Conservation (phyloP, 2,888 invertebrate genomes). For the Diplolepis rosae region DNA sequence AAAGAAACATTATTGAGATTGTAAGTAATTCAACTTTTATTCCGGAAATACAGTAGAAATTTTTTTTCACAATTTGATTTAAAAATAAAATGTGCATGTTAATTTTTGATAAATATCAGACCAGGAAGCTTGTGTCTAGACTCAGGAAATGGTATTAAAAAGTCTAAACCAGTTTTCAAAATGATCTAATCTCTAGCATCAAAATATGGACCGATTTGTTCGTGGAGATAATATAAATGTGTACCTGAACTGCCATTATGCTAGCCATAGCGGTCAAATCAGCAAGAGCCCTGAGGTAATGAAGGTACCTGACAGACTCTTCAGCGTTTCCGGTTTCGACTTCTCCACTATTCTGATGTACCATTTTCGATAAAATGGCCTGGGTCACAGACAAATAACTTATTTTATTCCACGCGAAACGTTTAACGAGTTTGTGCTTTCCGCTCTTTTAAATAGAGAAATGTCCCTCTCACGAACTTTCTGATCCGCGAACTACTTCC, state of each 20-base stretch:
- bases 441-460: background rate
- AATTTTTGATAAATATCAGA: too few relatives aligned
- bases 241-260: constrained; percentile 66
- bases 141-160: too few relatives aligned
- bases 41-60: too few relatives aligned
- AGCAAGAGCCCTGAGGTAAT: constrained; percentile 61
- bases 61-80: background rate
- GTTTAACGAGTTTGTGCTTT: constrained; percentile 11
- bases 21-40: too few relatives aligned
- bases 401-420: constrained; percentile 29
- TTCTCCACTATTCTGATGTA: constrained; percentile 56
- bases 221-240: background rate
- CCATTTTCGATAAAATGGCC: constrained; percentile 52
- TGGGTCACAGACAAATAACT: constrained; percentile 24
- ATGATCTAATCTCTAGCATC: background rate
- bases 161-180: background rate
- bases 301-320: constrained; percentile 57
- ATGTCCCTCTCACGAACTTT: constrained; percentile 25
- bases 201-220: too few relatives aligned
- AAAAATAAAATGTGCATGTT: too few relatives aligned
- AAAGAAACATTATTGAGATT: too few relatives aligned
- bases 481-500: constrained; percentile 28
- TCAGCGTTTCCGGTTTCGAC: constrained; percentile 60
- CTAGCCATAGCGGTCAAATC: constrained; percentile 66
- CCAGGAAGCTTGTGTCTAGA: too few relatives aligned